Conservation (phyloP, 2,888 invertebrate species). For the Monopis laevigella region DNA sequence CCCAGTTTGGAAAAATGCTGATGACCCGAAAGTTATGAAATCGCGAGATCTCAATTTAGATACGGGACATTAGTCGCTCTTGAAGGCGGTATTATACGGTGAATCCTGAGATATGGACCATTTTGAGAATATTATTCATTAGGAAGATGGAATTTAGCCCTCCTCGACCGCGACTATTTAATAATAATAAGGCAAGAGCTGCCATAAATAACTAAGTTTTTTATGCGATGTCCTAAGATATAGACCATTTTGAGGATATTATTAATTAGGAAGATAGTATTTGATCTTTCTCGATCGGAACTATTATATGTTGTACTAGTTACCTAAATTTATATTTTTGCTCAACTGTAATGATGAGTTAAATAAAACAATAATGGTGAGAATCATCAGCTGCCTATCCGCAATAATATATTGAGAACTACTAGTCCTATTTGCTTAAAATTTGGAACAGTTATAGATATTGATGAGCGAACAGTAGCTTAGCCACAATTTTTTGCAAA, state of each 20-base stretch:
- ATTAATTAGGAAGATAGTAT: slow-evolving; percentile 53
- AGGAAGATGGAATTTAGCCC: slow-evolving; percentile 46
- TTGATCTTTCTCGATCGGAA: slow-evolving; percentile 27
- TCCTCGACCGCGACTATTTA: slow-evolving; percentile 20
- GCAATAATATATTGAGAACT: too few species aligned
- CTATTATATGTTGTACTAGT: too few species aligned
- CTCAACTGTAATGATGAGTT: too few species aligned
- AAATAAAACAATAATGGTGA: too few species aligned
- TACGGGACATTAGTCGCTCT: slow-evolving; percentile 49
- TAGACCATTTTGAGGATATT: slow-evolving; percentile 44
- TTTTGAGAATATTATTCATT: slow-evolving; percentile 49
- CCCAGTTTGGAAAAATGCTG: slow-evolving; percentile 50
- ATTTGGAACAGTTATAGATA: too few species aligned
- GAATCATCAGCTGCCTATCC: too few species aligned
- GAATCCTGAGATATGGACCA: slow-evolving; percentile 49
- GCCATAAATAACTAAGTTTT: slow-evolving; percentile 17
- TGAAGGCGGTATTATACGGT: slow-evolving; percentile 25
- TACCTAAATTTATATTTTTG: too few species aligned
- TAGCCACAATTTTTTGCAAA: too few species aligned
- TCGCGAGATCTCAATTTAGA: slow-evolving; percentile 64
- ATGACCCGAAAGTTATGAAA: slow-evolving; percentile 59
- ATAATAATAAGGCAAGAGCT: slow-evolving; percentile 13
- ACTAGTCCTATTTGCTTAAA: too few species aligned
- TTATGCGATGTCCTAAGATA: slow-evolving; percentile 47
- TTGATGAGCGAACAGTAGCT: too few species aligned